phyloP scores from a whole-genome alignment of 2,888 invertebrate genomes.

The Nysson spinosus region DNA sequence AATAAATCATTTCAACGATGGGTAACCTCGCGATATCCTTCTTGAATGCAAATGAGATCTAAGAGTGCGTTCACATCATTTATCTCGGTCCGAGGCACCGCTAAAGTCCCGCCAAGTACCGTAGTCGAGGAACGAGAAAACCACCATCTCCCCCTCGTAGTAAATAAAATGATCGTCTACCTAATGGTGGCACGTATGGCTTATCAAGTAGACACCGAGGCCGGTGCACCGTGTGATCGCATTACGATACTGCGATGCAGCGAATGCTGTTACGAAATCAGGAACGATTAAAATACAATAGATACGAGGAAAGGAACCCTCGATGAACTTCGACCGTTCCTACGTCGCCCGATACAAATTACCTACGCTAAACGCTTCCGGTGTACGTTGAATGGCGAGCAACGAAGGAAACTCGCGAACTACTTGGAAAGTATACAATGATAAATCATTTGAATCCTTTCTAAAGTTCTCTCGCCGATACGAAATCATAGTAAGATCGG shows the following conservation, averaged over 20 bases:
- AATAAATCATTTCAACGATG: conserved; percentile 49
- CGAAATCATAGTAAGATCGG: too few species aligned
- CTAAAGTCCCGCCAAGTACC: conserved; percentile 36
- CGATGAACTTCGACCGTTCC: background rate
- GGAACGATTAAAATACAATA: conserved; percentile 55
- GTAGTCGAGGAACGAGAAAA: conserved; percentile 19
- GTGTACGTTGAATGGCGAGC: background rate
- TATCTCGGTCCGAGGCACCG: conserved; percentile 44
- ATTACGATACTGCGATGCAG: conserved; percentile 36
- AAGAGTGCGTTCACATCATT: conserved; percentile 56
- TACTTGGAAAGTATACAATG: too few species aligned
- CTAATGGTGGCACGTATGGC: conserved; percentile 63
- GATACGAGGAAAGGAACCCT: conserved; percentile 1
- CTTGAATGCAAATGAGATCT: conserved; percentile 54
- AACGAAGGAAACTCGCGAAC: too few species aligned
- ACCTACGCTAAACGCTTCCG: background rate
- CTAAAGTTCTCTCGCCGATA: too few species aligned
- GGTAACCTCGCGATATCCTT: conserved; percentile 22
- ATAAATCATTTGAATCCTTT: too few species aligned
- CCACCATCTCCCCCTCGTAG: too few species aligned
- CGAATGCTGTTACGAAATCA: conserved; percentile 53
- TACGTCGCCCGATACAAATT: conserved; percentile 3
- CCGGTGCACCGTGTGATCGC: conserved; percentile 42
- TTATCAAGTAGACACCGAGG: conserved; percentile 59
- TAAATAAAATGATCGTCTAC: conserved; percentile 57